A percentile compares a stretch with the other conserved stretches of the same genome.
Conservation (phyloP, 2,888 invertebrate species). For the Actias luna region DNA sequence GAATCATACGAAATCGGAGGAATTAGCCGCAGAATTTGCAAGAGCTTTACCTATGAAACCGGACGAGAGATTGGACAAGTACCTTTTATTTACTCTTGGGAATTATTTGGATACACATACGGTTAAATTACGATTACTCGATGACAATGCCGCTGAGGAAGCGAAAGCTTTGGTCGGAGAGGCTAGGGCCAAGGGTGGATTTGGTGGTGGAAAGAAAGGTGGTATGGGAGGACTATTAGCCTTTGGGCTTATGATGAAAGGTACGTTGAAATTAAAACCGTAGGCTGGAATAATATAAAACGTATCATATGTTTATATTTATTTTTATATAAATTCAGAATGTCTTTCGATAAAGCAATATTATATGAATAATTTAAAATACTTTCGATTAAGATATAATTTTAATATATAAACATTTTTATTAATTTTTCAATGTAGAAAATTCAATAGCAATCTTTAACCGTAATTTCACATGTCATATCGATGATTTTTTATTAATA, state of each 20-base stretch:
- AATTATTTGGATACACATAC: constrained; percentile 88
- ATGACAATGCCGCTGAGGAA: constrained; percentile 82
- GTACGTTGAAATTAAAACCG: constrained; percentile 44
- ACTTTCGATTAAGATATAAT: no score
- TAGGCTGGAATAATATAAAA: neutral
- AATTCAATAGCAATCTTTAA: no score
- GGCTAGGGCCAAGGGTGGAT: constrained; percentile 75
- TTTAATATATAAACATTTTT: no score
- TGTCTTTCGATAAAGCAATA: no score
- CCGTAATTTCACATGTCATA: no score
- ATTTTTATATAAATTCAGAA: no score
- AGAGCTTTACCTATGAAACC: constrained; percentile 89
- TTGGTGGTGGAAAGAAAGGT: constrained; percentile 71
- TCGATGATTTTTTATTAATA: no score
- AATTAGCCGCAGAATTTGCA: constrained; percentile 87
- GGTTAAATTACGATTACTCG: constrained; percentile 86
- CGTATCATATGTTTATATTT: no score
- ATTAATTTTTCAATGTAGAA: no score
- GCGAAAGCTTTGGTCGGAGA: constrained; percentile 81
- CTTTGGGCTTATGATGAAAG: constrained; percentile 85
- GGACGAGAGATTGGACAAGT: constrained; percentile 88
- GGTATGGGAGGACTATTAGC: constrained; percentile 80
- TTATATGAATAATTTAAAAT: no score
- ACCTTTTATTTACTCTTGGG: constrained; percentile 86
- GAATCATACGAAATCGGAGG: constrained; percentile 83